Conservation (phyloP, 1,140 invertebrate genomes). For the Rhopalosiphum maidis region DNA sequence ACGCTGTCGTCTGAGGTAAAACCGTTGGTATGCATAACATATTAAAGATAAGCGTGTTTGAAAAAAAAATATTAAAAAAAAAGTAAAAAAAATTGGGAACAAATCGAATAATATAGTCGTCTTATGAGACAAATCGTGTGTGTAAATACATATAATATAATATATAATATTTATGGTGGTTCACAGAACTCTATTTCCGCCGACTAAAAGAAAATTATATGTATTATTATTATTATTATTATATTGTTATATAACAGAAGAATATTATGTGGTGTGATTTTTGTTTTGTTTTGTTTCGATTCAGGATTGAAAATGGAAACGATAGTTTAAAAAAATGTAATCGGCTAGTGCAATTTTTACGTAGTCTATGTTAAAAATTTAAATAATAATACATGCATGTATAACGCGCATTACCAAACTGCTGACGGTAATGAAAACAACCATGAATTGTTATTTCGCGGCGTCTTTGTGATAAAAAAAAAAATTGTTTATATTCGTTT, state of each 20-base stretch:
- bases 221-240: background rate
- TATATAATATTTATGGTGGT: background rate
- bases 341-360: conserved; percentile 43
- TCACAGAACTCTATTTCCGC: background rate
- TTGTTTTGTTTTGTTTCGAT: conserved; percentile 16
- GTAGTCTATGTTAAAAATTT: background rate
- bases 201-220: background rate
- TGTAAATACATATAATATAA: background rate
- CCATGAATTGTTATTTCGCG: conserved; percentile 10
- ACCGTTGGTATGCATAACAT: background rate
- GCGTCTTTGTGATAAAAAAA: conserved; percentile 49
- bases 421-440: conserved; percentile 23
- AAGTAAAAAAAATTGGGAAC: background rate
- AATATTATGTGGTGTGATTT: background rate
- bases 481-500: conserved; percentile 42
- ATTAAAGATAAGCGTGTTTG: background rate
- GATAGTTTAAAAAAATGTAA: background rate
- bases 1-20: background rate
- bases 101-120: conserved; percentile 23
- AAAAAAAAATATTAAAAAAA: background rate
- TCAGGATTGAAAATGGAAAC: background rate
- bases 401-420: background rate
- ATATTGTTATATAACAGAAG: background rate
- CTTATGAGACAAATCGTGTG: background rate
- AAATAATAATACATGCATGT: background rate